phyloP scores from a whole-genome alignment of 2,113 vertebrate species.

The Emydocephalus ijimae region DNA sequence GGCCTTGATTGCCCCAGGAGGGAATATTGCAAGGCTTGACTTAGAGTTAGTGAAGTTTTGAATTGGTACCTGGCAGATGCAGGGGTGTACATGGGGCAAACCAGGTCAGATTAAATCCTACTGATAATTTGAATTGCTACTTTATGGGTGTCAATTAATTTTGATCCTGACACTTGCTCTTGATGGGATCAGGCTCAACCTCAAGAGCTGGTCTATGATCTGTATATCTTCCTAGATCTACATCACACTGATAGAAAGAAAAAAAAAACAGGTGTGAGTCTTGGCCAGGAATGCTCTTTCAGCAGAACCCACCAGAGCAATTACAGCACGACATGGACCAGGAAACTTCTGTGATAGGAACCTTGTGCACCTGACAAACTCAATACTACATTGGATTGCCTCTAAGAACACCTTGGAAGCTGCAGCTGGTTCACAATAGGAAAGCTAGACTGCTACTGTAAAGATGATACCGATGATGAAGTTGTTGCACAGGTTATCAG shows the following conservation, averaged over 20 bases:
- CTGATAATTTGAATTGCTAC: background rate
- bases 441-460: background rate
- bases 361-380: background rate
- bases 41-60: background rate
- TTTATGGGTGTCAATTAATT: background rate
- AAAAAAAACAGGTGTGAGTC: background rate
- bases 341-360: background rate
- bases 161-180: background rate
- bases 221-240: background rate
- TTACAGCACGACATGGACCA: background rate
- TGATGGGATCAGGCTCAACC: background rate
- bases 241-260: background rate
- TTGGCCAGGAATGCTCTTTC: background rate
- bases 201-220: background rate
- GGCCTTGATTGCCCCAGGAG: background rate
- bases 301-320: background rate
- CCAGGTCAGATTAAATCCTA: background rate
- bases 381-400: background rate
- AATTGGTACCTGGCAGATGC: background rate
- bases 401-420: background rate
- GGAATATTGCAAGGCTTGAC: background rate
- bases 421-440: background rate
- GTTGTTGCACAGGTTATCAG: background rate
- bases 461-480: background rate
- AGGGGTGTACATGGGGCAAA: background rate